Percentiles rank a stretch among this genome's conserved stretches.
These are phyloP conservation scores for Eidolon dupreanum DNA, from an alignment of 2,797 vertebrate species.

Conservation along the genomic window DNA sequence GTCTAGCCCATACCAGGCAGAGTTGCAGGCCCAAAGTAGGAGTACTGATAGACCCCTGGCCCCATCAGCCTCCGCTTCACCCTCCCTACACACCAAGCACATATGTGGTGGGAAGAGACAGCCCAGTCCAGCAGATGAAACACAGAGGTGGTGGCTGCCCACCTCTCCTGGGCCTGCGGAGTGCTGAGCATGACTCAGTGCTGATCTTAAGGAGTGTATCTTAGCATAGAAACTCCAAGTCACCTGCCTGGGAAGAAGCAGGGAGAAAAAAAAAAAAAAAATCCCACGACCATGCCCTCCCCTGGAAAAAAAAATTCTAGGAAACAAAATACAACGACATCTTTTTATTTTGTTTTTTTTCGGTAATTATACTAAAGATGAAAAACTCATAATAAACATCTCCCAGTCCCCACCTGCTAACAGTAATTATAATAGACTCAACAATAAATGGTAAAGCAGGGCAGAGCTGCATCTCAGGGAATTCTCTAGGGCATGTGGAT, in stretches of 20 bases:
- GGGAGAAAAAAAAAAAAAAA: slow-evolving; percentile 57
- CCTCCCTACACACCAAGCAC: background rate
- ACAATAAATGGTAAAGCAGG: slow-evolving; percentile 99
- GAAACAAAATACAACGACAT: slow-evolving; percentile 99
- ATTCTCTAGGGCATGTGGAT: slow-evolving; percentile 99
- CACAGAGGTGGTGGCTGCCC: background rate
- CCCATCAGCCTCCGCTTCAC: background rate
- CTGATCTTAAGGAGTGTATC: background rate
- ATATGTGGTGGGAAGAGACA: background rate
- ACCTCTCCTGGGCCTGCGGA: background rate
- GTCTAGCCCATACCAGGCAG: background rate
- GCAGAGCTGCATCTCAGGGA: slow-evolving; percentile 99
- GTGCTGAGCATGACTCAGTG: background rate
- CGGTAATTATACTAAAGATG: slow-evolving; percentile 99
- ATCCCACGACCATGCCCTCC: slow-evolving; percentile 55
- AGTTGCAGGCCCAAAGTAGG: background rate
- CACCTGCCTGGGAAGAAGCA: slow-evolving; percentile 81
- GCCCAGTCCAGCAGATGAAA: background rate
- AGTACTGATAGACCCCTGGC: background rate
- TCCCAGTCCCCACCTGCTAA: slow-evolving; percentile 99
- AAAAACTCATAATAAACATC: slow-evolving; percentile 99
- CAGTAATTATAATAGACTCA: slow-evolving; percentile 99
- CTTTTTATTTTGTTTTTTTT: slow-evolving; percentile 98
- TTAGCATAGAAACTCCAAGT: slow-evolving; percentile 52
- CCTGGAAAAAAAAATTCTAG: slow-evolving; percentile 80